Evolutionary conservation across 2,888 invertebrate genomes (phyloP), one percentile per base, ranked within the genome.

Genomic region (Coecobrya sp.): DNA sequence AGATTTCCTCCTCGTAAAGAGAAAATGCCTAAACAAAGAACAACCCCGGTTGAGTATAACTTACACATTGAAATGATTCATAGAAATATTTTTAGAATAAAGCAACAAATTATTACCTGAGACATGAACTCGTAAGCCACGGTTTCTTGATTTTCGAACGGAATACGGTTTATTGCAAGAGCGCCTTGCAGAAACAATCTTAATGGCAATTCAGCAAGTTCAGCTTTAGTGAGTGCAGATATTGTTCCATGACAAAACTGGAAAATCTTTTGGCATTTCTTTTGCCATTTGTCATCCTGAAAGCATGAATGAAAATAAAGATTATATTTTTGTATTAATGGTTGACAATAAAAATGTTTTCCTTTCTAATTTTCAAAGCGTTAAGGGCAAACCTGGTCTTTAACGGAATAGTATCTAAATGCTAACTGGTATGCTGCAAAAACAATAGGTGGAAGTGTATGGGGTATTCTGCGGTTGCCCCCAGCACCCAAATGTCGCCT

Each of bases 61-160:
- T n/a, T n/a, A n/a, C n/a, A n/a, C n/a, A n/a, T 89, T 59, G 7
- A 2, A 52, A n/a, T 42, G 3, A n/a, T 76, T 22, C 76, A 49
- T 22, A 49, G 10, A 59, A 5, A 52, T 55, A 49, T 52, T 81
- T 52, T 81, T 22, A 52, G 0, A 36, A 52, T 55, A 42, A 19
- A 42, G 22, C 8, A 13, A 10, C 8, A 89, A 42, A 49, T n/a
- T n/a, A n/a, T n/a, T 88, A 97, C 97, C 96, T 98, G 98, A 27
- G 99, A 99, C 96, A 99, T 97, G 95, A 99, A 99, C 96, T 99
- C 99, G 96, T 99, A 99, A 0, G 99, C 99, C 0, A 99, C 98
- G 10, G 99, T 98, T 96, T 99, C 99, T 95, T 98, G 98, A 95
- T 99, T 99, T 92, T 98, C 98, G 96, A 99, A 99, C 8, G 97